A percentile compares a stretch with the other conserved stretches of the same genome.
Evolutionary conservation across 2,113 vertebrate genomes (phyloP).

Genomic region (Chrysochloris asiatica): DNA sequence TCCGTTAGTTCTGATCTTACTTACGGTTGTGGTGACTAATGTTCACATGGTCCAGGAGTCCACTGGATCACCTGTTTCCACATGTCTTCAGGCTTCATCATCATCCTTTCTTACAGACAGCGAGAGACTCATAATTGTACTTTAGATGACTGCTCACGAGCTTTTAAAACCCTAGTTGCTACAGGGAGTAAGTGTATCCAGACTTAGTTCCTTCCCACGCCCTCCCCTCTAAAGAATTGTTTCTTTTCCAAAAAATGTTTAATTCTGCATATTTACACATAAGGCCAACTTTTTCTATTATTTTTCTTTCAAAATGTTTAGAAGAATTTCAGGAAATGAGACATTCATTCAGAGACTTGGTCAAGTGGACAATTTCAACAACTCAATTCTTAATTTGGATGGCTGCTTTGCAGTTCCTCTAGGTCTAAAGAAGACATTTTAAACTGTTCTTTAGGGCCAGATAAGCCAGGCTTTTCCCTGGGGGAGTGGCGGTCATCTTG

Average conservation of each 20-base stretch:
- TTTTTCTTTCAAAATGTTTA: background rate
- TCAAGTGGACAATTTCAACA: background rate
- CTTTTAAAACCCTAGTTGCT: too few relatives aligned
- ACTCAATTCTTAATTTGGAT: background rate
- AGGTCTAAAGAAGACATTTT: background rate
- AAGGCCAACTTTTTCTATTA: background rate
- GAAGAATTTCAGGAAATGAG: background rate
- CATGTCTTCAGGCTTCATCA: too few relatives aligned
- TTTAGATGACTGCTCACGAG: too few relatives aligned
- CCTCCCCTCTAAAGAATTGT: too few relatives aligned
- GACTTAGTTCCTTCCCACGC: background rate
- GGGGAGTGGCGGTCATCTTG: accelerated
- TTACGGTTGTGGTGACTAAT: too few relatives aligned
- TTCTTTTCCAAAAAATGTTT: background rate
- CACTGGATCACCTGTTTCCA: too few relatives aligned
- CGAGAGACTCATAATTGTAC: too few relatives aligned
- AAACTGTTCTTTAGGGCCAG: background rate
- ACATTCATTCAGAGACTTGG: background rate
- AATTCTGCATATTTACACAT: accelerated
- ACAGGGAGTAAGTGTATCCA: too few relatives aligned
- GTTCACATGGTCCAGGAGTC: too few relatives aligned
- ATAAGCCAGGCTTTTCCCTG: background rate
- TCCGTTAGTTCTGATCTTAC: too few relatives aligned
- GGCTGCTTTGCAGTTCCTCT: background rate
- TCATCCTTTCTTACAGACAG: too few relatives aligned